Base-by-base conservation (phyloP, 37 sponge, comb jelly and placozoan species). In the Haliclona indistincta region DNA sequence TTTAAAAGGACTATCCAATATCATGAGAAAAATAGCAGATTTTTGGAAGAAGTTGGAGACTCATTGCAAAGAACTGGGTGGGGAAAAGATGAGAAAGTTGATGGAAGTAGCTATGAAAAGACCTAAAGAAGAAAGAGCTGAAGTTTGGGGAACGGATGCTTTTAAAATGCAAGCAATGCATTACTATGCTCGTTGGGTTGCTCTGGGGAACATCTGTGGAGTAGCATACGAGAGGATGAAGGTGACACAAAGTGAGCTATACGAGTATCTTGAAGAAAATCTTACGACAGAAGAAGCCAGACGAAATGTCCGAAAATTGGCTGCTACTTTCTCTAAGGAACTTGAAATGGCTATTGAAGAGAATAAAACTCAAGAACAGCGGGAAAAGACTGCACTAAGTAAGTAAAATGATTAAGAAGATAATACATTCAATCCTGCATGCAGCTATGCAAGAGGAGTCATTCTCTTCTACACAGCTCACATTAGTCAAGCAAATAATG, bases 21-120 rank as follows among this genome's bases (percentile, higher is more conserved):
- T 64, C 25, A 72, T 81, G 74, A 61, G 71, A 54, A 20, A 64
- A 25, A 73, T 66, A 56, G 82, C 74, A 17, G 0, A 22, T 2
- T 81, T 81, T 54, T 81, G 82, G 82, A 63, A 29, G 23, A 64
- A 62, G 34, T 26, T 81, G 82, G 49, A 81, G 29, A 25, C 23
- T 43, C 82, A 81, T 41, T 81, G 82, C 42, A 22, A 72, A n/a
- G 22, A 30, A 15, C 54, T 81, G 0, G 73, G 64, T 19, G 29
- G 53, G 4, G 43, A 36, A 19, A 36, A 44, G 11, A 62, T 81
- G 65, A 43, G n/a, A 55, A 63, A 33, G 26, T 3, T 38, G 71
- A 38, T 80, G 26, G 62, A 70, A 56, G 38, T 30, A 0, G 54
- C 43, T 28, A 49, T 71, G 54, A 43, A 40, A 28, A 43, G 1